Evolutionary conservation across 2,113 vertebrate genomes (phyloP).

Genomic region (Gambusia affinis): DNA sequence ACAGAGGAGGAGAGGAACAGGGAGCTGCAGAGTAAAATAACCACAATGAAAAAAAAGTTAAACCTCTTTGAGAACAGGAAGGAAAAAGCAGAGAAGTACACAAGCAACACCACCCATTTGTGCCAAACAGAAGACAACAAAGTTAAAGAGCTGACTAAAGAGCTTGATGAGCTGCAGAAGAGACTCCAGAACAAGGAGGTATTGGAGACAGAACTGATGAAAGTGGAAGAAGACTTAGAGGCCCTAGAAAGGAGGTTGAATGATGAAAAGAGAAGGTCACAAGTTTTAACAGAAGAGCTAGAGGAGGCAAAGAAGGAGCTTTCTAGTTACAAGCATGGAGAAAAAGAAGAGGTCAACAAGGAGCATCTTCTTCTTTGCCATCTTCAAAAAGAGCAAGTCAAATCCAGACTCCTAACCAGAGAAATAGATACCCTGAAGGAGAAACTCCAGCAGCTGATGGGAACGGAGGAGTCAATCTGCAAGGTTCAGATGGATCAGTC

Average conservation of each 20-base stretch:
- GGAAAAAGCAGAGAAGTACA: conserved; percentile 88
- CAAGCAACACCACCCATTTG: conserved; percentile 70
- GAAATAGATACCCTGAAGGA: conserved; percentile 92
- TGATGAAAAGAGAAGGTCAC: conserved; percentile 85
- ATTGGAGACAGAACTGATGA: conserved; percentile 90
- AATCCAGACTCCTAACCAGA: conserved; percentile 89
- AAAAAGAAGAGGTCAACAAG: conserved; percentile 90
- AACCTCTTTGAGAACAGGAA: conserved; percentile 87
- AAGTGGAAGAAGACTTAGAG: conserved; percentile 89
- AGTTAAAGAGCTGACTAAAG: conserved; percentile 91
- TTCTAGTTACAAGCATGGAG: conserved; percentile 87
- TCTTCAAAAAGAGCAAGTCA: conserved; percentile 92
- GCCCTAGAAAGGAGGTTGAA: conserved; percentile 85
- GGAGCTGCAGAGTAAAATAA: conserved; percentile 89
- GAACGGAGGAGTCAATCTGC: conserved; percentile 89
- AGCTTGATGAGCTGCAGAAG: conserved; percentile 88
- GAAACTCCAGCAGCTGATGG: conserved; percentile 91
- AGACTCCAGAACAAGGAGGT: conserved; percentile 91
- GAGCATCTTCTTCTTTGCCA: conserved; percentile 90
- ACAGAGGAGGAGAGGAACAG: conserved; percentile 88
- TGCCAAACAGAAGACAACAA: conserved; percentile 92
- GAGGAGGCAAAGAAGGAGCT: conserved; percentile 88
- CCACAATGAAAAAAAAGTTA: conserved; percentile 87
- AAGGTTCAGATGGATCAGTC: conserved; percentile 88
- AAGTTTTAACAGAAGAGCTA: conserved; percentile 86